These are phyloP conservation scores for Thalassoma bifasciatum DNA, from an alignment of 2,113 vertebrate species.

Conservation along the genomic window DNA sequence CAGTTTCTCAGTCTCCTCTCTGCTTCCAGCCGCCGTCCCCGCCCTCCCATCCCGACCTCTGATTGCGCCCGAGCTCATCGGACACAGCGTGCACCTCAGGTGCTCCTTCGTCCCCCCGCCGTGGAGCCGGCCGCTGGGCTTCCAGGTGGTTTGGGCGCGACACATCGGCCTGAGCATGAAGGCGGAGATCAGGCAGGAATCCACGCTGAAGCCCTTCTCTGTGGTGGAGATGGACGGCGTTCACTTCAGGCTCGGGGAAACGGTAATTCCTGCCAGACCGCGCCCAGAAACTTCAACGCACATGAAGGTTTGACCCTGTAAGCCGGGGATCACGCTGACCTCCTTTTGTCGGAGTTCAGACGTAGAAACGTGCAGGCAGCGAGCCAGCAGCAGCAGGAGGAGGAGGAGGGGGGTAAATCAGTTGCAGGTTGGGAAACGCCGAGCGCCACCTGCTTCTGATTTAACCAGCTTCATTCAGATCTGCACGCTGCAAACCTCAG, in stretches of 20 bases:
- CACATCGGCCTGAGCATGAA: conserved; percentile 79
- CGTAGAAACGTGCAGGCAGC: conserved; percentile 23
- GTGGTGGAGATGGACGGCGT: conserved; percentile 80
- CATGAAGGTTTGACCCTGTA: conserved; percentile 35
- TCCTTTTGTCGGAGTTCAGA: conserved; percentile 27
- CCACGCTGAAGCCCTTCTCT: conserved; percentile 76
- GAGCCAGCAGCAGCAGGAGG: conserved; percentile 8
- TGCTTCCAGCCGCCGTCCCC: conserved; percentile 57
- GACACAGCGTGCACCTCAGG: conserved; percentile 79
- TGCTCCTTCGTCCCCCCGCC: conserved; percentile 74
- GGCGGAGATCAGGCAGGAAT: conserved; percentile 82
- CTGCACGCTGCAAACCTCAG: too few relatives aligned
- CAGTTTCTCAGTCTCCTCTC: background rate
- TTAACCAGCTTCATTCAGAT: conserved; percentile 10
- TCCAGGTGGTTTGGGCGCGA: conserved; percentile 83
- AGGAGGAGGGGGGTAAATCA: conserved; percentile 53
- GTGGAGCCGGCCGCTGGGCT: conserved; percentile 57
- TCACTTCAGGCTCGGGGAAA: conserved; percentile 86
- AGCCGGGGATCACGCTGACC: conserved; percentile 40
- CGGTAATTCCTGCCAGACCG: conserved; percentile 75
- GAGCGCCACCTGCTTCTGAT: conserved; percentile 49
- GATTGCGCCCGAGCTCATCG: conserved; percentile 76
- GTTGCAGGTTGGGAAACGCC: conserved; percentile 55
- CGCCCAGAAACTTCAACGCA: conserved; percentile 19
- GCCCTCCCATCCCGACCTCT: conserved; percentile 70